phyloP scores from a whole-genome alignment of 1,140 invertebrate species.

The Adoxophyes honmai region DNA sequence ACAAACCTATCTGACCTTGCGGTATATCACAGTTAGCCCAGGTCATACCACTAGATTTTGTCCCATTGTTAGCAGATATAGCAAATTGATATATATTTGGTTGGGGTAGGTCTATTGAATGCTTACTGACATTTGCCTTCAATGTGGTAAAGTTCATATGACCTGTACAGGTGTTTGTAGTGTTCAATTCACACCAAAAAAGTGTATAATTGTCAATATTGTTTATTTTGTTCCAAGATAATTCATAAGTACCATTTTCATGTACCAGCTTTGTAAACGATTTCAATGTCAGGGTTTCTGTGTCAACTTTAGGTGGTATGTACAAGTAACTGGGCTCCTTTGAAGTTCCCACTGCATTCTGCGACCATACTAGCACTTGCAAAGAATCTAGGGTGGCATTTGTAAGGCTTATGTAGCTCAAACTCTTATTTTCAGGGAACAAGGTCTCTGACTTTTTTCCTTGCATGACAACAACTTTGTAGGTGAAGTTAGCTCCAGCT shows the following conservation, averaged over 20 bases:
- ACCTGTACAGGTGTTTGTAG: slow-evolving; percentile 53
- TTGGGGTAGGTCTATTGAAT: slow-evolving; percentile 58
- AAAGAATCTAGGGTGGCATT: slow-evolving; percentile 49
- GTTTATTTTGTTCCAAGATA: slow-evolving; percentile 81
- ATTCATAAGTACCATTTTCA: slow-evolving; percentile 81
- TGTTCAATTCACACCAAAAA: slow-evolving; percentile 82
- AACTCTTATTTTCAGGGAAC: slow-evolving; percentile 54
- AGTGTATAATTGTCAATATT: slow-evolving; percentile 81
- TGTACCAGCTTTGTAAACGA: slow-evolving; percentile 82
- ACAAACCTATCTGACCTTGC: slow-evolving; percentile 81
- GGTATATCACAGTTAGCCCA: slow-evolving; percentile 87
- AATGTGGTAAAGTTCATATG: slow-evolving; percentile 57
- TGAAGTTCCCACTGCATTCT: slow-evolving; percentile 79
- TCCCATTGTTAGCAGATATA: slow-evolving; percentile 82
- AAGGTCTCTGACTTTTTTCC: slow-evolving; percentile 37
- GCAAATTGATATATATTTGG: slow-evolving; percentile 79
- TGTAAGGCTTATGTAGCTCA: slow-evolving; percentile 53
- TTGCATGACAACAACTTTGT: slow-evolving; percentile 47
- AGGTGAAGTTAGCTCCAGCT: slow-evolving; percentile 60
- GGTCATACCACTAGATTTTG: slow-evolving; percentile 84
- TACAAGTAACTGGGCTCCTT: slow-evolving; percentile 76
- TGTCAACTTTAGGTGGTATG: slow-evolving; percentile 78
- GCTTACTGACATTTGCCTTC: slow-evolving; percentile 44
- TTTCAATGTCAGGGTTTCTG: slow-evolving; percentile 79
- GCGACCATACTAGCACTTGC: slow-evolving; percentile 68